These are phyloP conservation scores for Erebia palarica DNA, from an alignment of 2,888 invertebrate species.

Conservation along the genomic window DNA sequence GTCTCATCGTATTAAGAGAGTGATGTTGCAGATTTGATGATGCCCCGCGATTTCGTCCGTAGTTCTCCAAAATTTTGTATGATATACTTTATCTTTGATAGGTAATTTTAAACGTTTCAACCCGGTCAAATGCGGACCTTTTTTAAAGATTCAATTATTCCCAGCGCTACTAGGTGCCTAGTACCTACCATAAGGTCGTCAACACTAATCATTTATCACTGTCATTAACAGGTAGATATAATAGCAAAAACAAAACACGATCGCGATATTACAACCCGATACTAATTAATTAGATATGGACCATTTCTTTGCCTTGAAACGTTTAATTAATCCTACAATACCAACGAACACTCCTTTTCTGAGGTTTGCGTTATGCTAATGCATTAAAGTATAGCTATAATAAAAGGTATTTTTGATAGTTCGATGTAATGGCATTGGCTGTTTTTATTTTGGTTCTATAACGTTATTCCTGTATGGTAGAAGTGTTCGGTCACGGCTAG, in stretches of 20 bases:
- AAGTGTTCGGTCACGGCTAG: too few species aligned
- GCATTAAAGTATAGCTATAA: too few species aligned
- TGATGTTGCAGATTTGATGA: too few species aligned
- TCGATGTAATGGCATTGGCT: too few species aligned
- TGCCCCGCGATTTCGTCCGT: too few species aligned
- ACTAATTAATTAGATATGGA: conserved; percentile 22
- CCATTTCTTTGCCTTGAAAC: conserved; percentile 31
- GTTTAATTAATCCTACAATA: conserved; percentile 27
- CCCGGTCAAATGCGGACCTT: background rate
- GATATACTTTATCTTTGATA: too few species aligned
- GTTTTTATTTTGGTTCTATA: too few species aligned
- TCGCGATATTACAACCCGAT: conserved; percentile 11
- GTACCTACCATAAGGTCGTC: background rate
- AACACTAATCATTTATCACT: conserved; percentile 13
- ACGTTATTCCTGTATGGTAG: too few species aligned
- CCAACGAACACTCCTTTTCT: conserved; percentile 30
- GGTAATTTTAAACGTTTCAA: background rate
- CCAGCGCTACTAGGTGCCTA: background rate
- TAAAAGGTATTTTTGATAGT: too few species aligned
- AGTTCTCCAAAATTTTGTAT: too few species aligned
- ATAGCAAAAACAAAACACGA: conserved; percentile 18
- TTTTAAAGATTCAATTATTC: background rate
- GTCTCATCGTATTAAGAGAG: too few species aligned
- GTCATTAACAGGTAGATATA: conserved; percentile 13
- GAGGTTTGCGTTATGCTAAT: conserved; percentile 21